Percentiles rank a stretch among this genome's conserved stretches.
These are phyloP conservation scores for Nylanderia fulva DNA, from an alignment of 1,140 invertebrate species.

Conservation along the genomic window DNA sequence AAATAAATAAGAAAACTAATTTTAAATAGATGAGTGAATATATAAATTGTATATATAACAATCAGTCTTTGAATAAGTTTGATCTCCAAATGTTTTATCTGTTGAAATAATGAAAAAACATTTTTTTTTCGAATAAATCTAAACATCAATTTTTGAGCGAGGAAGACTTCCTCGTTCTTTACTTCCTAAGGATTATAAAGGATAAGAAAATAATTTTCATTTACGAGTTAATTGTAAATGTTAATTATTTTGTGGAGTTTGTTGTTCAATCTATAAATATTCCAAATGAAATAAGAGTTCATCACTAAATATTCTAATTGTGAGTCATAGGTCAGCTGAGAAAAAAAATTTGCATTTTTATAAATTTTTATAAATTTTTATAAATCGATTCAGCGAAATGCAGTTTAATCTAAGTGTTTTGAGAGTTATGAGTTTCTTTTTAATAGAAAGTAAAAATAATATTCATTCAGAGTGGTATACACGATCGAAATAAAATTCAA, in stretches of 20 bases:
- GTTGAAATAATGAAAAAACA: background rate
- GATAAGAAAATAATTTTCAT: background rate
- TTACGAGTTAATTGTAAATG: background rate
- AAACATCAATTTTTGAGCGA: too few relatives aligned
- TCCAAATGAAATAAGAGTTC: background rate
- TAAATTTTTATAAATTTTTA: conserved; percentile 17
- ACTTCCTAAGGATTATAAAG: background rate
- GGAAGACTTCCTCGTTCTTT: too few relatives aligned
- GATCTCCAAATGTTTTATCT: background rate
- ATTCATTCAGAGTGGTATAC: background rate
- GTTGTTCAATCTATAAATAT: background rate
- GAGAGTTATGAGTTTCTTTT: background rate
- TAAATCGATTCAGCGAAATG: background rate
- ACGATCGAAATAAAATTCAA: background rate
- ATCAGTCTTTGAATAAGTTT: background rate
- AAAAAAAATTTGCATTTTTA: background rate
- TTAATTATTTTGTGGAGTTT: background rate
- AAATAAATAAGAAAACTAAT: conserved; percentile 8
- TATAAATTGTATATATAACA: too few relatives aligned
- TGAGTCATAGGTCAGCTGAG: background rate
- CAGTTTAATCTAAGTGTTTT: background rate
- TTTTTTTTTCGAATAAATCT: too few relatives aligned
- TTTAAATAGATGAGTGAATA: background rate
- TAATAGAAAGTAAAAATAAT: background rate
- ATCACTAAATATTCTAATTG: background rate